Conservation (phyloP, 2,888 invertebrate genomes). For the Zygaena filipendulae region DNA sequence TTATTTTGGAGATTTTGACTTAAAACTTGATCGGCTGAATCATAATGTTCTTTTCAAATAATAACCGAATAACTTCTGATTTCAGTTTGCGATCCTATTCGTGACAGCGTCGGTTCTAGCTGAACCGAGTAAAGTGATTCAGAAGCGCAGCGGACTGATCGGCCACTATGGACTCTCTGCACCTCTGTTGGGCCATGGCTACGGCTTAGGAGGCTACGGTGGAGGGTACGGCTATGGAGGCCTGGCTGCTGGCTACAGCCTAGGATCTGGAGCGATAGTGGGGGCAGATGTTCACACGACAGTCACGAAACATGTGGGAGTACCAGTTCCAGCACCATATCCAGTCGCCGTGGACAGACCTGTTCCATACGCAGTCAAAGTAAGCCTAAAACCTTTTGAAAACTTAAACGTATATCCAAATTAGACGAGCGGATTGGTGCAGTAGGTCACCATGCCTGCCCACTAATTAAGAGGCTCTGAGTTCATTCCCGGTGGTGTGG, state of each 20-base stretch:
- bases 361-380: slow-evolving; percentile 53
- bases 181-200: slow-evolving; percentile 19
- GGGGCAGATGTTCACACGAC: slow-evolving; percentile 61
- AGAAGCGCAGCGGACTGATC: slow-evolving; percentile 51
- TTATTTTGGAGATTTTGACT: too few relatives aligned
- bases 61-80: too few relatives aligned
- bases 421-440: too few relatives aligned
- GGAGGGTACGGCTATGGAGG: slow-evolving; percentile 18
- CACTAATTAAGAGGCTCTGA: too few relatives aligned
- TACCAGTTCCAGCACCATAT: slow-evolving; percentile 58
- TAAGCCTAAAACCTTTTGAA: too few relatives aligned
- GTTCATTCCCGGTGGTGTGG: too few relatives aligned
- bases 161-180: slow-evolving; percentile 38
- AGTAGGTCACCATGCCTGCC: too few relatives aligned
- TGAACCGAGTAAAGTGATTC: slow-evolving; percentile 52
- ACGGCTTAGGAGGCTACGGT: slow-evolving; percentile 17
- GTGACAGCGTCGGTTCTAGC: slow-evolving; percentile 46
- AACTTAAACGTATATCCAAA: neutral
- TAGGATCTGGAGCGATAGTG: slow-evolving; percentile 30
- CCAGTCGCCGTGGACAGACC: slow-evolving; percentile 59
- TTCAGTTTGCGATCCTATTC: slow-evolving; percentile 43
- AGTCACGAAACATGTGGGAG: slow-evolving; percentile 57
- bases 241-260: slow-evolving; percentile 16
- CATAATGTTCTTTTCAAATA: too few relatives aligned
- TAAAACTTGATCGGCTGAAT: too few relatives aligned